Evolutionary conservation across 2,888 invertebrate genomes (phyloP).

Genomic region (Drosophila ustulata): DNA sequence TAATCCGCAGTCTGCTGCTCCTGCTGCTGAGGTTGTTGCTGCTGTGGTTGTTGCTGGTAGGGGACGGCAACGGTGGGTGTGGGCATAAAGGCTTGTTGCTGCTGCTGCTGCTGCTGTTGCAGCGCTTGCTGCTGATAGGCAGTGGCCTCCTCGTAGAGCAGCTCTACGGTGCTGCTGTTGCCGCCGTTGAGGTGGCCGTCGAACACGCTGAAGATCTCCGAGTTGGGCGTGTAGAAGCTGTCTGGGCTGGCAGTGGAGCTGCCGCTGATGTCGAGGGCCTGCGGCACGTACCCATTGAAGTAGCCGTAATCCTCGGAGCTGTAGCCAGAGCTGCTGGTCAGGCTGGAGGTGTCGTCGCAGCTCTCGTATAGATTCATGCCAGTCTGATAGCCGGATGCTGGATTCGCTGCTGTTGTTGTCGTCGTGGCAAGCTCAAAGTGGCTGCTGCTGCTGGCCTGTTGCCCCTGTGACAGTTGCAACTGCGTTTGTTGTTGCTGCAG

Average conservation of each 20-base stretch:
- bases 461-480: conserved; percentile 24
- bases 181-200: conserved; percentile 61
- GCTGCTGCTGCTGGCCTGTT: conserved; percentile 28
- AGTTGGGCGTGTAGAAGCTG: conserved; percentile 64
- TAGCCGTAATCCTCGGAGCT: conserved; percentile 82
- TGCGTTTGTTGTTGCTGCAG: conserved; percentile 33
- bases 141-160: conserved; percentile 61
- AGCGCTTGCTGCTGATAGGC: conserved; percentile 59
- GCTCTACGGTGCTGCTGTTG: conserved; percentile 48
- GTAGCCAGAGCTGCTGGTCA: conserved; percentile 83
- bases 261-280: conserved; percentile 50
- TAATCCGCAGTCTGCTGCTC: conserved; percentile 74
- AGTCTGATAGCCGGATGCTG: conserved; percentile 27
- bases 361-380: conserved; percentile 78
- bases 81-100: conserved; percentile 53
- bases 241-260: conserved; percentile 41
- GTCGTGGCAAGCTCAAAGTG: conserved; percentile 7
- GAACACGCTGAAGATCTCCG: conserved; percentile 80
- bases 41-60: conserved; percentile 37
- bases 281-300: conserved; percentile 65
- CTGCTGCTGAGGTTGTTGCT: conserved; percentile 46
- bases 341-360: conserved; percentile 84
- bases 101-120: conserved; percentile 39
- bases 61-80: conserved; percentile 15
- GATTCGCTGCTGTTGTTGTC: conserved; percentile 22